Evolutionary conservation across 2,888 invertebrate species (phyloP).

Genomic region (Agrotis segetum): DNA sequence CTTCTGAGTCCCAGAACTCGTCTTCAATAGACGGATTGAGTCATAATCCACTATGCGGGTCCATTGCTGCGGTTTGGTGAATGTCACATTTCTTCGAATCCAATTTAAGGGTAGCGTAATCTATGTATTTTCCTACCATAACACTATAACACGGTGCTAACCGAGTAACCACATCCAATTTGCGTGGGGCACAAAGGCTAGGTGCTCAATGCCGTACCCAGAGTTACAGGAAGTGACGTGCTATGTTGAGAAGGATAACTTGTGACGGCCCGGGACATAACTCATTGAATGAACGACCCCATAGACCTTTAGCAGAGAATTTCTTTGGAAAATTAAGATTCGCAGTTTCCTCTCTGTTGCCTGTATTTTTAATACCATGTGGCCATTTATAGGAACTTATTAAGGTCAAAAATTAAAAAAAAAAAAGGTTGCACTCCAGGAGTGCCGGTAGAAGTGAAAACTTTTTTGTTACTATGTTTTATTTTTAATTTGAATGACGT

Average conservation of each 20-base stretch:
- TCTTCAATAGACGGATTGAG: not conserved
- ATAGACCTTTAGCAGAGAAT: no score
- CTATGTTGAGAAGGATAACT: constrained; percentile 26
- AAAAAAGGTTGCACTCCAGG: no score
- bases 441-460: no score
- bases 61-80: not conserved
- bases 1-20: not conserved
- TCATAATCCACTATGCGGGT: not conserved
- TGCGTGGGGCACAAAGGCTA: constrained; percentile 66
- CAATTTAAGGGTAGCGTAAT: constrained; percentile 16
- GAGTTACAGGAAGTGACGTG: constrained; percentile 66
- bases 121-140: constrained; percentile 47
- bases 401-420: no score
- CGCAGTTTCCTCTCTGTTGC: no score
- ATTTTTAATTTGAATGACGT: no score
- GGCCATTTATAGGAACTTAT: no score
- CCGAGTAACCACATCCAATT: constrained; percentile 75
- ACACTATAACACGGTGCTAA: constrained; percentile 46
- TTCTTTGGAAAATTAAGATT: no score
- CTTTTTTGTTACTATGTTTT: no score
- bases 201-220: constrained; percentile 79
- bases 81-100: constrained; percentile 1
- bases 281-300: not conserved
- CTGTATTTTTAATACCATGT: no score
- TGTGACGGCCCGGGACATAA: not conserved